Conservation (phyloP, 2,888 invertebrate species). For the Spatulosminthurus flaviceps region DNA sequence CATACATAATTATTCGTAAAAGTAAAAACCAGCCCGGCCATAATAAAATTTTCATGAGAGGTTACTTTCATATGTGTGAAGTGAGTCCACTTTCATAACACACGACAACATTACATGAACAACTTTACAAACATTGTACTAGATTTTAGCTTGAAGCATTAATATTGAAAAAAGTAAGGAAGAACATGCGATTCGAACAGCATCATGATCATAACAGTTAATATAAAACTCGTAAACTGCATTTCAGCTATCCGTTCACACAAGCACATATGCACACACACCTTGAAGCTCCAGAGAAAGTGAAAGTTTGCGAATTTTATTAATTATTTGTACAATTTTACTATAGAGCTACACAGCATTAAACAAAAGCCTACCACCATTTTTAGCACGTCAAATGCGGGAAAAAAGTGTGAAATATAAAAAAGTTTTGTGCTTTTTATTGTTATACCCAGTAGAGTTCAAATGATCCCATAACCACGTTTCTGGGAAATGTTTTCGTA, state of each 20-base stretch:
- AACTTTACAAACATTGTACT: not conserved
- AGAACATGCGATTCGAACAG: not conserved
- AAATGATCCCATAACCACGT: conserved; percentile 65
- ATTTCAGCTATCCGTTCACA: too few species aligned
- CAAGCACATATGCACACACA: too few species aligned
- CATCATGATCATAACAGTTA: too few species aligned
- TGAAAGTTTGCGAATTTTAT: not conserved
- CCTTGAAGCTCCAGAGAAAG: not conserved
- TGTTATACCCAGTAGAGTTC: conserved; percentile 28
- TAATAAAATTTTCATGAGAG: conserved; percentile 8
- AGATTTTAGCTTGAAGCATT: too few species aligned
- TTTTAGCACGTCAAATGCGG: not conserved
- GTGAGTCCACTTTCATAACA: not conserved
- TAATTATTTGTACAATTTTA: not conserved
- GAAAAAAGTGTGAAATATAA: conserved; percentile 2
- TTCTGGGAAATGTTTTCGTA: conserved; percentile 65
- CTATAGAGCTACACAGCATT: not conserved
- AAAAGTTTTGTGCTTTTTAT: too few species aligned
- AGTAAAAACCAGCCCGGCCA: not conserved
- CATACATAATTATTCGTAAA: not conserved
- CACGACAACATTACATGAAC: not conserved
- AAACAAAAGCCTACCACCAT: too few species aligned
- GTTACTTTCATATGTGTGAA: too few species aligned
- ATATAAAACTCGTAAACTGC: too few species aligned
- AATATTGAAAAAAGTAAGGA: not conserved